phyloP scores from a whole-genome alignment of 2,888 invertebrate species.

The Drosophila robusta region DNA sequence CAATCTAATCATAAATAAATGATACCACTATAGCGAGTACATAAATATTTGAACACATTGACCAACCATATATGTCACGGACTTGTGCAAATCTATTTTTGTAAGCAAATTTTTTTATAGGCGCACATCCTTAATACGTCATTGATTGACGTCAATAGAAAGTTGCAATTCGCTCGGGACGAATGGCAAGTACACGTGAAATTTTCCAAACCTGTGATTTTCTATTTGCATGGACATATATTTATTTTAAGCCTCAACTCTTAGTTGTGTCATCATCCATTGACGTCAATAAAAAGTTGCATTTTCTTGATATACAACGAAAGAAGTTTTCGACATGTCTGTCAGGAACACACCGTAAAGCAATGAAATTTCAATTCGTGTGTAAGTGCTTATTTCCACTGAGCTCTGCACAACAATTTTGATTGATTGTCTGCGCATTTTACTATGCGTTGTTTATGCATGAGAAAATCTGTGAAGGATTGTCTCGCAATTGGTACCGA shows the following conservation, averaged over 20 bases:
- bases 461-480: conserved; percentile 34
- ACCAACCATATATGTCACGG: not conserved
- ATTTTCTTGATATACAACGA: not conserved
- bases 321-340: not conserved
- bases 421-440: conserved; percentile 41
- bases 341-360: conserved; percentile 6
- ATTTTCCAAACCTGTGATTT: not conserved
- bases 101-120: not conserved
- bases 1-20: no score
- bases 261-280: not conserved
- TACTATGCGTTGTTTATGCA: conserved; percentile 13
- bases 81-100: conserved; percentile 7
- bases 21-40: no score
- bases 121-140: not conserved
- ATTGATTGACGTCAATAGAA: conserved; percentile 19
- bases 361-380: conserved; percentile 8
- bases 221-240: not conserved
- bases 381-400: not conserved
- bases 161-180: not conserved
- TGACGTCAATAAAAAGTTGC: conserved; percentile 18
- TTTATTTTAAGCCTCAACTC: conserved; percentile 5
- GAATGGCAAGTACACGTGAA: not conserved
- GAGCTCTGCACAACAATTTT: conserved; percentile 19
- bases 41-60: no score
- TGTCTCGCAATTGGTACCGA: conserved; percentile 23